Base-by-base conservation (phyloP, 2,113 vertebrate species). In the Chelonoidis abingdonii region DNA sequence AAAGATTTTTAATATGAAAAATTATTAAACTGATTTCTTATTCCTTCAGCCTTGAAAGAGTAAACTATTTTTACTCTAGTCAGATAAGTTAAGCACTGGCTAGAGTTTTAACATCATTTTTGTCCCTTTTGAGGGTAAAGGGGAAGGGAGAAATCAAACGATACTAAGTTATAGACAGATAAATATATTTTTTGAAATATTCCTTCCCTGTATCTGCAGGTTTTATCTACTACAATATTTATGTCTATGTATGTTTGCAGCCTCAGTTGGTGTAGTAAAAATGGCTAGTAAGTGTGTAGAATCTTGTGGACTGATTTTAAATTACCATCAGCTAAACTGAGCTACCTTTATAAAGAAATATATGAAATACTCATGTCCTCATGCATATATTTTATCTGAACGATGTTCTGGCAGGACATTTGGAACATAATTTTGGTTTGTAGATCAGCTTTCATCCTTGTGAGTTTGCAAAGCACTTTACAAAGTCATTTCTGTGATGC, bases 281-380 rank as follows among this genome's bases (percentile, higher is more conserved):
- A 86, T 87, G 91, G 87, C 89, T 38, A 91, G 92, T 12, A 44
- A 89, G 92, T 10, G 41, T 56, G 72, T 47, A 6, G 21, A 80
- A 52, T 84, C 59, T 86, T 93, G 87, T 65, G 25, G 38, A 54
- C 90, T 56, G 65, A 59, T 59, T 72, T 94, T 93, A 89, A 95
- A 95, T 95, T 91, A 88, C 92, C 76, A 44, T 16, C 87, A 93
- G 87, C 49, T 91, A 92, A 96, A 95, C 91, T 95, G 91, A 91
- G 82, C 80, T 89, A 91, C 80, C 38, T 54, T 93, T 91, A 93
- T 87, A 27, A 89, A 47, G 31, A 83, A 94, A 90, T 89, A 91
- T 38, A 72, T 52, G 81, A 91, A 95, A 95, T 75, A 83, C 44
- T 92, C 53, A 50, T 93, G 80, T 41, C 0, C 41, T 94, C 94